phyloP scores from a whole-genome alignment of 2,113 vertebrate genomes.

The Sprattus sprattus region DNA sequence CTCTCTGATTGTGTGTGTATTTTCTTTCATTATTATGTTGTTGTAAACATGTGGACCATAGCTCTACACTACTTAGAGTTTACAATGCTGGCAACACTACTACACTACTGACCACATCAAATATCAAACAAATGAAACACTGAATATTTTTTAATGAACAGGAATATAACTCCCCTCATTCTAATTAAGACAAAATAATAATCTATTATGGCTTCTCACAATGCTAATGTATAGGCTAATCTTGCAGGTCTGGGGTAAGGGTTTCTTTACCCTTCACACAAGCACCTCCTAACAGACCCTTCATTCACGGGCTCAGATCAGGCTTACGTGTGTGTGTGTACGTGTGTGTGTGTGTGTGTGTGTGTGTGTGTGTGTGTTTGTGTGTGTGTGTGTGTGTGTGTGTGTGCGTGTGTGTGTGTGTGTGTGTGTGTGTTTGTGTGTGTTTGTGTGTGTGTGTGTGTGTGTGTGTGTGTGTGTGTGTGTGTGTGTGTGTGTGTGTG shows the following conservation, averaged over 20 bases:
- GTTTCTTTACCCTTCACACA: conserved; percentile 59
- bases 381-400: conserved; percentile 13
- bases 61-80: not conserved
- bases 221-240: not conserved
- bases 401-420: conserved; percentile 33
- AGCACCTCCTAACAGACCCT: conserved; percentile 63
- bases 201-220: not conserved
- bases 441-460: conserved; percentile 24
- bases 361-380: not conserved
- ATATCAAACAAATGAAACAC: not conserved
- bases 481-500: conserved; percentile 22
- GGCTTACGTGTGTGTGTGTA: conserved; percentile 7
- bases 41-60: not conserved
- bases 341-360: conserved; percentile 27
- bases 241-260: not conserved
- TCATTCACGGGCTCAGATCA: not conserved
- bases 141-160: not conserved
- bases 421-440: conserved; percentile 11
- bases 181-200: not conserved
- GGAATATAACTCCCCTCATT: not conserved
- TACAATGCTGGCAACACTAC: not conserved
- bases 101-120: not conserved
- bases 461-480: not conserved
- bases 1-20: not conserved
- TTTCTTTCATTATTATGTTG: not conserved